Base-by-base conservation (phyloP, 2,797 vertebrate species). In the Atherinosoma microstoma region DNA sequence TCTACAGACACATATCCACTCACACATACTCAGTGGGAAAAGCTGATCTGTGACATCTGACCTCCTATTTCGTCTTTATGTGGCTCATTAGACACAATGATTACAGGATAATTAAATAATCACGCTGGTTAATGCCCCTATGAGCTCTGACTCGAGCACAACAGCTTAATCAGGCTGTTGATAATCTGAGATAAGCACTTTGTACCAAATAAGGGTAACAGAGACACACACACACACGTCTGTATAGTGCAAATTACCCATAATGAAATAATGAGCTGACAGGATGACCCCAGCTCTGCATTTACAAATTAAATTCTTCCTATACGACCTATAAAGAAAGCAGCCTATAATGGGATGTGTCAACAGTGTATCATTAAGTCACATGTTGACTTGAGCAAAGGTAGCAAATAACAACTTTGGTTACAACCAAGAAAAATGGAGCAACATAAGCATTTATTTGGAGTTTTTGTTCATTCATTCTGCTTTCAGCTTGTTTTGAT, bases 81-180 rank as follows among this genome's bases (percentile, higher is more conserved):
- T 27, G 65, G 40, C 81, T 87, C 78, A 87, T 82, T 82, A 82
- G 54, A 70, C 63, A 53, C 64, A 67, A 18, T 75, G 47, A 86
- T 84, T 84, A 57, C 29, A 57, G 66, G 56, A 65, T 78, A 54
- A 89, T 90, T 80, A 79, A 79, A 88, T 77, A 75, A 79, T 15
- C 35, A 73, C 35, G 60, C 42, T 34, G 67, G 73, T 72, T 80
- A 78, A 86, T 67, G 58, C 63, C 29, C 58, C 49, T 54, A 58
- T 16, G 20, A 53, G 51, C 61, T 42, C 59, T 12, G 6, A 61
- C 65, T 64, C 27, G 42, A n/a, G 64, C 63, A 54, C 63, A 68
- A 57, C 57, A 47, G 67, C 76, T 38, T 65, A 47, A 66, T 58
- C 53, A 58, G 62, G 34, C 30, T 6, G 6, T 10, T 56, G 24